Base-by-base conservation (phyloP, 2,888 invertebrate species). In the Lycia hirtaria region DNA sequence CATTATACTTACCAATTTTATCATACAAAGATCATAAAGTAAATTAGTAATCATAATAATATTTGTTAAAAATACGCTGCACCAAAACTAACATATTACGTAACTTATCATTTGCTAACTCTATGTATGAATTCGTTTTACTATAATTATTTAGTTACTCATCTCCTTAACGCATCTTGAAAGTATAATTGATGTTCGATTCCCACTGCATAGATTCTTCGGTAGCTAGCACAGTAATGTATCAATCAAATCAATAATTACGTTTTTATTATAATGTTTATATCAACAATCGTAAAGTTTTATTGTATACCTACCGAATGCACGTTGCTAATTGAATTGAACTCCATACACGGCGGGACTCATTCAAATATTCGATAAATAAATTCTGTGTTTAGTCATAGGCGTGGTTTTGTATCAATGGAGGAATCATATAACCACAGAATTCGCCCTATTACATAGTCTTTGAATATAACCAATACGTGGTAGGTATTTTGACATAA, bases 211-310 rank as follows among this genome's bases (percentile, higher is more conserved):
- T 35, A 45, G 40, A 41, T 56, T 51, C 38, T 73, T 60, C 56
- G 64, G 61, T 62, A 68, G 61, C 62, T 14, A n/a, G n/a, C 15
- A 26, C n/a, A n/a, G n/a, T n/a, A n/a, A n/a, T 0, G n/a, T 52
- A 66, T 68, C 64, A 69, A 71, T 73, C 67, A 72, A 57, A 47
- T 60, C 19, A 28, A 65, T 67, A 53, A 68, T 68, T 59, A 62
- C 45, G 28, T 49, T 67, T 64, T 53, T 20, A 58, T 62, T 52
- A 24, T 35, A 45, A 45, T 55, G 44, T 61, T 57, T 59, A 65
- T 47, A 38, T 43, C 48, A 50, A 51, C 44, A 38, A 54, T 53
- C 38, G 22, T 62, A 60, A 38, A 44, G 32, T 28, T 56, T 61
- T 56, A 58, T 54, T 49, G 44, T 38, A 41, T 17, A 15, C 26